These are phyloP conservation scores for Hylia prasina DNA, from an alignment of 2,113 vertebrate genomes.

Conservation along the genomic window DNA sequence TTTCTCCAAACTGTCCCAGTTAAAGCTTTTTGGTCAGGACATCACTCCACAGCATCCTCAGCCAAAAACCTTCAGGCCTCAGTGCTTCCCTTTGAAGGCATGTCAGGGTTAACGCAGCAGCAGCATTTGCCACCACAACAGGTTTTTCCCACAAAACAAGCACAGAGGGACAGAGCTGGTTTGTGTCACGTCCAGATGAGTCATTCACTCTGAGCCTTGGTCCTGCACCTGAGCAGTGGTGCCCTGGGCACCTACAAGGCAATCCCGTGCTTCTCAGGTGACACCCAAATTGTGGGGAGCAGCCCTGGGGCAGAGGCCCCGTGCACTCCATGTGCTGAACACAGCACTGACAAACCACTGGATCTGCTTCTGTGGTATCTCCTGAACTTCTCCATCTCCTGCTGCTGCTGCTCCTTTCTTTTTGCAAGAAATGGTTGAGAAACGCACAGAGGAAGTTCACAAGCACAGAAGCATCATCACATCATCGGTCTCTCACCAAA, in stretches of 20 bases:
- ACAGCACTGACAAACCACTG: accelerated
- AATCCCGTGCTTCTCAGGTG: neutral
- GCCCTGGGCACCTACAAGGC: accelerated
- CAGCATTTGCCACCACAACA: neutral
- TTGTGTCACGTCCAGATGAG: accelerated
- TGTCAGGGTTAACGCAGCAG: accelerated
- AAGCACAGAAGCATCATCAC: neutral
- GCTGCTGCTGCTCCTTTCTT: no score
- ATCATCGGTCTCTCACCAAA: accelerated
- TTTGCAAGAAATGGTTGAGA: neutral
- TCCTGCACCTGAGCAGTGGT: neutral
- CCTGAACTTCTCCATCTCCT: neutral
- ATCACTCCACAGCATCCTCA: neutral
- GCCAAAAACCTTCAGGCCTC: neutral
- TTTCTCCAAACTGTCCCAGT: neutral
- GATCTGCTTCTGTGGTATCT: neutral
- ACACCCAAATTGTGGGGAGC: neutral
- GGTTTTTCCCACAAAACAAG: neutral
- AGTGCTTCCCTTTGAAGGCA: neutral
- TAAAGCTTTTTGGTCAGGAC: neutral
- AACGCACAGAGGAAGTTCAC: neutral
- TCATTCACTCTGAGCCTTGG: neutral
- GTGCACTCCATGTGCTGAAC: accelerated
- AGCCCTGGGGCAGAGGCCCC: neutral
- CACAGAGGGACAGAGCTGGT: neutral